These are phyloP conservation scores for Pogonus chalceus DNA, from an alignment of 1,140 invertebrate genomes.

Conservation along the genomic window DNA sequence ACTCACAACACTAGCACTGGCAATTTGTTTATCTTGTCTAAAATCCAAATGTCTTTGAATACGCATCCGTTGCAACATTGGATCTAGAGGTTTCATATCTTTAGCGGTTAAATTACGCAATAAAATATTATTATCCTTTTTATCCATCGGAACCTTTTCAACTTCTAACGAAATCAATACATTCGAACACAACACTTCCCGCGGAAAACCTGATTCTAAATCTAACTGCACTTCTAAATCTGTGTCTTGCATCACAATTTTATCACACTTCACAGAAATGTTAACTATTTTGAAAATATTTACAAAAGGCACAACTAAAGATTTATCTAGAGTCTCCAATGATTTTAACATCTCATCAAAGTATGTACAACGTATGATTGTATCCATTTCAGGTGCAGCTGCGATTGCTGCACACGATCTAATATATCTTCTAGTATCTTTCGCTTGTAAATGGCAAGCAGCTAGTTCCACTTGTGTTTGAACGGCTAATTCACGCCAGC, in stretches of 20 bases:
- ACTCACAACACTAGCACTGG: constrained; percentile 52
- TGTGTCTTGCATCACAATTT: constrained; percentile 45
- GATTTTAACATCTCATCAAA: constrained; percentile 66
- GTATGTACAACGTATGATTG: constrained; percentile 61
- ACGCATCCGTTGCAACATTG: constrained; percentile 47
- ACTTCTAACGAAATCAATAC: constrained; percentile 44
- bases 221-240: constrained; percentile 45
- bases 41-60: constrained; percentile 62
- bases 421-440: constrained; percentile 60
- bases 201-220: constrained; percentile 49
- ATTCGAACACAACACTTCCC: constrained; percentile 41
- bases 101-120: constrained; percentile 25
- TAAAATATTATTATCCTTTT: constrained; percentile 18
- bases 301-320: constrained; percentile 31
- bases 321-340: constrained; percentile 41
- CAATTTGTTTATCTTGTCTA: constrained; percentile 67
- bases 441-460: constrained; percentile 70
- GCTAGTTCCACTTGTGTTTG: constrained; percentile 77
- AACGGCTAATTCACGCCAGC: constrained; percentile 71
- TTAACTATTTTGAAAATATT: constrained; percentile 39
- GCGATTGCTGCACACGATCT: constrained; percentile 63
- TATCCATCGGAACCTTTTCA: constrained; percentile 20
- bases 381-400: constrained; percentile 58
- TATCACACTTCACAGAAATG: constrained; percentile 38
- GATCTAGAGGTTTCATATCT: constrained; percentile 48